Percentiles rank a stretch among this genome's conserved stretches.
These are phyloP conservation scores for Leptonema lineaticorne DNA, from an alignment of 1,140 invertebrate genomes.

Conservation along the genomic window DNA sequence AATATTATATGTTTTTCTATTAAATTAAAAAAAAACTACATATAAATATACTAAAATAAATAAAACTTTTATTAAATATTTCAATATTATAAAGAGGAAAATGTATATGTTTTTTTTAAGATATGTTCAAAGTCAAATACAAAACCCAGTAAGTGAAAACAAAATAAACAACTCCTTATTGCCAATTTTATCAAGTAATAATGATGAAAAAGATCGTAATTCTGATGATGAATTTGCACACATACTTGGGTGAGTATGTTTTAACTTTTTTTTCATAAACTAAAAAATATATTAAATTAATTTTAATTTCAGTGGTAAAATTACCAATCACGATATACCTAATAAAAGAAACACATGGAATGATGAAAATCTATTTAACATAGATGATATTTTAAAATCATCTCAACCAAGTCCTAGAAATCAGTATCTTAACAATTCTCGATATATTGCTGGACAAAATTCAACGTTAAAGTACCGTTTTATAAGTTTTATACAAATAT, in stretches of 20 bases:
- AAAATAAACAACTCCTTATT: not conserved
- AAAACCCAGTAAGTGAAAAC: too few relatives aligned
- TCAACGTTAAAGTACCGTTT: conserved; percentile 25
- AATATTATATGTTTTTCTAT: too few relatives aligned
- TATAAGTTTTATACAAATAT: not conserved
- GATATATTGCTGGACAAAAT: conserved; percentile 37
- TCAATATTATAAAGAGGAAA: too few relatives aligned
- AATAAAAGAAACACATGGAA: conserved; percentile 32
- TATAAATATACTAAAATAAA: not conserved
- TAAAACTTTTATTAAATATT: not conserved
- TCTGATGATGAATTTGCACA: conserved; percentile 41
- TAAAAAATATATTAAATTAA: conserved; percentile 17
- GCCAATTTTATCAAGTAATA: not conserved
- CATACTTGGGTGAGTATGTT: conserved; percentile 37
- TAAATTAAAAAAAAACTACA: not conserved
- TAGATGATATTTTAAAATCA: conserved; percentile 38
- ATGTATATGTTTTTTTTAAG: too few relatives aligned
- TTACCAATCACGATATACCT: conserved; percentile 31
- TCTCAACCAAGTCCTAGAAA: conserved; percentile 31
- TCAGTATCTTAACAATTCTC: conserved; percentile 34
- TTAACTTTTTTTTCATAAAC: conserved; percentile 5
- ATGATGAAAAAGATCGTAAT: conserved; percentile 32
- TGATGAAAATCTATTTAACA: conserved; percentile 32
- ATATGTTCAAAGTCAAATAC: not conserved
- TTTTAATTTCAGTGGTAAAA: conserved; percentile 37